A percentile compares a stretch with the other conserved stretches of the same genome.
These are phyloP conservation scores for Darevskia nairensis DNA, from an alignment of 2,797 vertebrate genomes.

Conservation along the genomic window DNA sequence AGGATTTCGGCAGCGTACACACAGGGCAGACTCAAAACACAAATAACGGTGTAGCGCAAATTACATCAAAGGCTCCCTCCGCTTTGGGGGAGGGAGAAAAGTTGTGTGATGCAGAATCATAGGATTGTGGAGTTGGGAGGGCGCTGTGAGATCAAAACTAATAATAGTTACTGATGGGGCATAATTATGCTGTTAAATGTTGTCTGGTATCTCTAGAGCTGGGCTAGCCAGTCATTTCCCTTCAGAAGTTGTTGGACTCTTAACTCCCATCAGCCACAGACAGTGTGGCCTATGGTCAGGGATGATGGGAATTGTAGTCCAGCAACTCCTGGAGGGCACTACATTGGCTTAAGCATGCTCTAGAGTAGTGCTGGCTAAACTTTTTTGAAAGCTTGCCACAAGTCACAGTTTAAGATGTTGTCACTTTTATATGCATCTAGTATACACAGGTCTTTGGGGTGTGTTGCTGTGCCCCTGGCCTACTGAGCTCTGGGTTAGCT, in stretches of 20 bases:
- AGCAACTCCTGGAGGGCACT: no score
- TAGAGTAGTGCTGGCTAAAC: neutral
- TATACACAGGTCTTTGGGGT: neutral
- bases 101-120: neutral
- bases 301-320: no score
- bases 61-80: neutral
- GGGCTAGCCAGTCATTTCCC: no score
- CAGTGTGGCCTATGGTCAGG: no score
- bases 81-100: neutral
- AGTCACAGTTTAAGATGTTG: neutral
- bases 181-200: neutral
- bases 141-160: neutral
- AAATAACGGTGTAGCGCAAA: neutral
- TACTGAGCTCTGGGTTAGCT: neutral
- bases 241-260: no score
- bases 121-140: neutral
- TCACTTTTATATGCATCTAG: neutral
- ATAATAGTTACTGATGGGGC: neutral
- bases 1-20: neutral
- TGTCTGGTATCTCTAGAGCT: neutral
- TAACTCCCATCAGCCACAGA: no score
- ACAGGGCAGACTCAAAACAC: neutral
- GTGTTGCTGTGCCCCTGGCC: neutral
- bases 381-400: neutral
- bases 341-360: no score